These are phyloP conservation scores for Pharmacophagus antenor DNA, from an alignment of 2,888 invertebrate species.

Conservation along the genomic window DNA sequence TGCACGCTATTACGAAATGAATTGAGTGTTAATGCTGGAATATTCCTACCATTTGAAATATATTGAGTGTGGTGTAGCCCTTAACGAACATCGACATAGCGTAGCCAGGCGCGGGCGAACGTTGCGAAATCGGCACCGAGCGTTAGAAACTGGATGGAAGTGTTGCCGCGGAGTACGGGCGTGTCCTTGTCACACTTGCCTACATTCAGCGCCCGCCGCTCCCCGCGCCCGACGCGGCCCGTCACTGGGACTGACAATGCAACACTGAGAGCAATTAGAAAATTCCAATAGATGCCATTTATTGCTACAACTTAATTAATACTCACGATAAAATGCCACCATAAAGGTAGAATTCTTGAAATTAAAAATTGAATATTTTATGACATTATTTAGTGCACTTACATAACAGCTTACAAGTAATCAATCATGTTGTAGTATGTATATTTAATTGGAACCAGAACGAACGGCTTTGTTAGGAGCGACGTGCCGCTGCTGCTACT, in stretches of 20 bases:
- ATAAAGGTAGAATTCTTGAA: background rate
- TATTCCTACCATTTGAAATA: slow-evolving; percentile 4
- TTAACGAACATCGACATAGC: slow-evolving; percentile 63
- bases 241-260: slow-evolving; percentile 71
- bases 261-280: slow-evolving; percentile 63
- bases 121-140: slow-evolving; percentile 75
- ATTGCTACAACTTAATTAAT: slow-evolving; percentile 14
- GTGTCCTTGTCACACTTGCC: slow-evolving; percentile 81
- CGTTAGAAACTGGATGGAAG: slow-evolving; percentile 80
- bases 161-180: slow-evolving; percentile 77
- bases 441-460: slow-evolving; percentile 52
- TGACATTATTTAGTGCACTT: slow-evolving; percentile 1
- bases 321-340: background rate
- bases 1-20: background rate
- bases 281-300: slow-evolving; percentile 44
- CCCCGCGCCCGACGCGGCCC: slow-evolving; percentile 57
- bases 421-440: background rate
- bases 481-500: slow-evolving; percentile 67
- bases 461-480: slow-evolving; percentile 60
- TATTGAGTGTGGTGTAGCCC: slow-evolving; percentile 45
- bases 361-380: background rate
- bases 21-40: background rate
- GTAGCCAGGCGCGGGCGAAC: slow-evolving; percentile 54
- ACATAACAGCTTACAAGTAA: background rate
- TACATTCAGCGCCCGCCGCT: slow-evolving; percentile 73